phyloP scores from a whole-genome alignment of 2,113 vertebrate genomes.

The Boleophthalmus pectinirostris region DNA sequence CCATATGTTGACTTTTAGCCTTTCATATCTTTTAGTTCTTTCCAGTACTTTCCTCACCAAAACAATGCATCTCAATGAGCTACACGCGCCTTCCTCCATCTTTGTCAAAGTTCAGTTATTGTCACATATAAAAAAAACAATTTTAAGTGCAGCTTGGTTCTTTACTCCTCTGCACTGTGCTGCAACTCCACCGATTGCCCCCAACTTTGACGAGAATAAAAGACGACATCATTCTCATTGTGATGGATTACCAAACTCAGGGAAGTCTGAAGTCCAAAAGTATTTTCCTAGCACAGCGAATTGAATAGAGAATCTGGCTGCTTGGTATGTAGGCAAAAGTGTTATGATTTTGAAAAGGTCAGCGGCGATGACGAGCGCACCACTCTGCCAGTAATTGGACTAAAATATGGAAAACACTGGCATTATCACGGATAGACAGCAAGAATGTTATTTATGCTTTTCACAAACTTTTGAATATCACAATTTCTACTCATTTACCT shows the following conservation, averaged over 20 bases:
- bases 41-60: conserved; percentile 1
- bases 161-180: conserved; percentile 20
- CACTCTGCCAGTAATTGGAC: conserved; percentile 50
- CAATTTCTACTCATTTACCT: conserved; percentile 10
- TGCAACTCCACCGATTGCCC: conserved; percentile 25
- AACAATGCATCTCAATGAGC: conserved; percentile 52
- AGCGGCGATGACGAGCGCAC: conserved; percentile 45
- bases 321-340: conserved; percentile 12
- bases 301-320: conserved; percentile 41
- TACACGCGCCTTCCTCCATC: conserved; percentile 33
- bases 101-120: conserved; percentile 44
- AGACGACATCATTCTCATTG: conserved; percentile 46
- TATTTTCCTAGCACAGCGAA: conserved; percentile 39
- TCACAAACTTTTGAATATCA: conserved; percentile 6
- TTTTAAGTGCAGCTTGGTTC: conserved; percentile 42
- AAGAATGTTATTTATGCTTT: conserved; percentile 21
- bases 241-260: conserved; percentile 55
- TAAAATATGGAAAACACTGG: conserved; percentile 41
- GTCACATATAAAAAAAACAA: conserved; percentile 33
- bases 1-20: not conserved
- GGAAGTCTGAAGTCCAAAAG: conserved; percentile 51
- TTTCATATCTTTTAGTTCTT: conserved; percentile 9
- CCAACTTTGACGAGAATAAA: conserved; percentile 53
- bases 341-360: conserved; percentile 52
- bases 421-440: conserved; percentile 28